phyloP scores from a whole-genome alignment of 1,140 invertebrate species.

The Amyelois transitella region DNA sequence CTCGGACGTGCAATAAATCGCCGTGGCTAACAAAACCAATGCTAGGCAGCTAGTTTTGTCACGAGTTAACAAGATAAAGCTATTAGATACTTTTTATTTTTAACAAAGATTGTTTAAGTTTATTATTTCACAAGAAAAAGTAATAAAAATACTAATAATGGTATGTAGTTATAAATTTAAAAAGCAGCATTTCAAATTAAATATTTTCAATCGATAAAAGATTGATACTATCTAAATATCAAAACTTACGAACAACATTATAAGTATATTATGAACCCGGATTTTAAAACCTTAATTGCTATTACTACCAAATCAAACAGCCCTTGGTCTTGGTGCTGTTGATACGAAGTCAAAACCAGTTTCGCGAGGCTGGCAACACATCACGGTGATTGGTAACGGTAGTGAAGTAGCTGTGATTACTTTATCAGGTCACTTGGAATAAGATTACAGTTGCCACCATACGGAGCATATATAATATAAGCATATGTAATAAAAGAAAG shows the following conservation, averaged over 20 bases:
- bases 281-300: background rate
- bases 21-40: conserved; percentile 9
- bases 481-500: no score
- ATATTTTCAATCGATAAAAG: no score
- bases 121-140: no score
- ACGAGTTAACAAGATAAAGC: background rate
- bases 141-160: no score
- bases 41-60: background rate
- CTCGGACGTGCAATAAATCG: conserved; percentile 33
- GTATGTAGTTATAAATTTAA: no score
- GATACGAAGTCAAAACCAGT: background rate
- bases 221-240: no score
- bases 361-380: background rate
- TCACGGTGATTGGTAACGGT: background rate
- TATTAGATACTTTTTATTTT: background rate
- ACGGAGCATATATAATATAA: no score
- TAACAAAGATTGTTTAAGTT: background rate
- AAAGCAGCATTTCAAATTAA: no score
- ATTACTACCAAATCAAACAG: background rate
- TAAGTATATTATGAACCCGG: background rate
- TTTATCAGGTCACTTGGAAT: background rate
- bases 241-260: background rate
- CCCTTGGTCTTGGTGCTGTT: background rate
- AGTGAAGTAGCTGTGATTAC: background rate
- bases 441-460: background rate